Evolutionary conservation across 2,888 invertebrate genomes (phyloP), one percentile per base, ranked within the genome.

Genomic region (Caenorhabditis sinica): DNA sequence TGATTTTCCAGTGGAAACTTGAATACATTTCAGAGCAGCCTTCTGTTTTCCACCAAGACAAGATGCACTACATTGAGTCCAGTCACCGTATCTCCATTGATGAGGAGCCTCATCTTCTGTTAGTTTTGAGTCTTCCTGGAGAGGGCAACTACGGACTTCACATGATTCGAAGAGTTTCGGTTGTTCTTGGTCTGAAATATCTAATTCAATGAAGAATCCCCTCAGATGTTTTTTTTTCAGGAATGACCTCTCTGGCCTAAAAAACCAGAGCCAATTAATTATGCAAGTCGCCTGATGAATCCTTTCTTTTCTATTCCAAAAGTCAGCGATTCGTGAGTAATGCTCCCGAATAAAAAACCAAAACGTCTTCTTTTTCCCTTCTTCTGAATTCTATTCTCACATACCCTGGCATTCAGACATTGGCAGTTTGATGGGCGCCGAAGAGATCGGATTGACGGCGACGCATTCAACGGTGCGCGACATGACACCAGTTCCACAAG

Each of bases 61-160:
- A 11, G 96, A 96, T 0, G 96, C 96, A 91, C 96, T 97, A 94
- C 98, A 98, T 84, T 96, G 96, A n/a, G 89, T 87, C 91, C 92
- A 93, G 36, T 90, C 90, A 0, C 91, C 91, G 73, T 84, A 89
- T 58, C 90, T 88, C 92, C 92, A 92, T 77, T 82, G 81, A 51
- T 51, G 77, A n/a, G 86, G 85, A 36, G 85, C 61, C 23, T 74
- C 71, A 43, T 86, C 87, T 49, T 79, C 75, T 0, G 58, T 77
- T 17, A 82, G 17, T 51, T 89, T 89, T 30, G 86, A 71, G 23
- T 89, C 89, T 66, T 89, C 89, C 61, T 89, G 86, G 5, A 87
- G 81, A 8, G 91, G 89, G 86, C 92, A 92, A 36, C 86, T 76
- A 40, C 88, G 85, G 5, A 86, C 76, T 75, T 91, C 89, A 75